A percentile compares a stretch with the other conserved stretches of the same genome.
Evolutionary conservation across 2,113 vertebrate genomes (phyloP).

Genomic region (Carassius gibelio): DNA sequence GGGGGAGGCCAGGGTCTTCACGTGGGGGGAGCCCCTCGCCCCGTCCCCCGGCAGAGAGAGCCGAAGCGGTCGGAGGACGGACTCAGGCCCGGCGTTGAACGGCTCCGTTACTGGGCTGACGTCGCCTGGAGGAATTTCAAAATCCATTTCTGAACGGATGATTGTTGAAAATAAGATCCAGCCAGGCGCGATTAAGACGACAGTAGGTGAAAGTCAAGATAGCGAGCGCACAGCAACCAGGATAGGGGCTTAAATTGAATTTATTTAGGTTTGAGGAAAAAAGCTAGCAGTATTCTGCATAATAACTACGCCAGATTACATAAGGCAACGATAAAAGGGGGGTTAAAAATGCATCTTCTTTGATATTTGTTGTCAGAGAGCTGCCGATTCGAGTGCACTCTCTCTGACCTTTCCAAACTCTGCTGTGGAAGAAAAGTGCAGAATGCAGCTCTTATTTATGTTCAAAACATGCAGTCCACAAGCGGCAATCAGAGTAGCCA

Average conservation of each 20-base stretch:
- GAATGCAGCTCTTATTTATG: constrained; percentile 79
- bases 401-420: constrained; percentile 52
- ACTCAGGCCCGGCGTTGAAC: constrained; percentile 60
- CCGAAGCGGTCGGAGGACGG: constrained; percentile 61
- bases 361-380: constrained; percentile 58
- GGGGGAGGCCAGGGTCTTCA: constrained; percentile 71
- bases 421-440: constrained; percentile 50
- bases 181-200: not conserved
- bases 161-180: not conserved
- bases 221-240: constrained; percentile 12
- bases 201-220: not conserved
- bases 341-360: constrained; percentile 48
- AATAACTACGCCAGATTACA: constrained; percentile 20
- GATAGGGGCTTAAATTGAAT: not conserved
- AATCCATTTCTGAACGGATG: constrained; percentile 65
- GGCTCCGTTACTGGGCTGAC: constrained; percentile 56
- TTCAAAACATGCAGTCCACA: constrained; percentile 84
- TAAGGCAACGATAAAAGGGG: not conserved
- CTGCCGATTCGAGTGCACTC: not conserved
- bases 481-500: constrained; percentile 72
- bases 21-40: constrained; percentile 62
- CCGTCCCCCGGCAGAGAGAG: constrained; percentile 56
- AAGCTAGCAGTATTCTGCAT: constrained; percentile 28
- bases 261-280: constrained; percentile 1
- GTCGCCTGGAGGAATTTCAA: constrained; percentile 27